Conservation (phyloP, 2,888 invertebrate genomes). For the Limenitis camilla region DNA sequence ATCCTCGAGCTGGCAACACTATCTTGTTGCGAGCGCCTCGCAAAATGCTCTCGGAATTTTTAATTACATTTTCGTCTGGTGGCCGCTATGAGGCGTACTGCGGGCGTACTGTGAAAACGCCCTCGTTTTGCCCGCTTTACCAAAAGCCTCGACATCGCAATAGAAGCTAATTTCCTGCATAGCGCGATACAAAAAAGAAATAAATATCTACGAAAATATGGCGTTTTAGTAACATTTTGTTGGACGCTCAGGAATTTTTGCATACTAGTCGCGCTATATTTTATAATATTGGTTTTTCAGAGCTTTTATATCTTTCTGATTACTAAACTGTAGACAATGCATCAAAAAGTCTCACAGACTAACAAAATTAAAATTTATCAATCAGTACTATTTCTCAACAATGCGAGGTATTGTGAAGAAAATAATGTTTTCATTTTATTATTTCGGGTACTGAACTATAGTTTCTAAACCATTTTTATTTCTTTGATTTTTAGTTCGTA, state of each 20-base stretch:
- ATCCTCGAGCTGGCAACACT: slow-evolving; percentile 64
- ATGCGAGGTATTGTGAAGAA: too few relatives aligned
- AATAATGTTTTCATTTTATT: too few relatives aligned
- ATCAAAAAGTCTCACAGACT: too few relatives aligned
- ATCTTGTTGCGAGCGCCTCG: slow-evolving; percentile 68
- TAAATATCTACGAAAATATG: slow-evolving; percentile 52
- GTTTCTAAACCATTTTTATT: too few relatives aligned
- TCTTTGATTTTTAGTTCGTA: too few relatives aligned
- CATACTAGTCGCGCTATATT: neutral
- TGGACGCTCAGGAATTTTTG: slow-evolving; percentile 2
- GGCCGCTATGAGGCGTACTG: slow-evolving; percentile 61
- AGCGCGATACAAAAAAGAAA: slow-evolving; percentile 65
- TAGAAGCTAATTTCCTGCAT: slow-evolving; percentile 75
- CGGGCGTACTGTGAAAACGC: slow-evolving; percentile 56
- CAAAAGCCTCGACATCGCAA: slow-evolving; percentile 73
- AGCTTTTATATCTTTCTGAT: neutral
- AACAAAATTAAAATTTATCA: too few relatives aligned
- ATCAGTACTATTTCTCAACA: too few relatives aligned
- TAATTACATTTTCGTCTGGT: slow-evolving; percentile 74
- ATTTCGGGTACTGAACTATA: too few relatives aligned
- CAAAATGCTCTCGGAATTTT: slow-evolving; percentile 74
- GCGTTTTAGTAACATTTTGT: slow-evolving; percentile 26
- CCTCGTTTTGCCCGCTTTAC: slow-evolving; percentile 69
- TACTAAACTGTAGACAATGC: too few relatives aligned
- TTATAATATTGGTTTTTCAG: neutral